phyloP scores from a whole-genome alignment of 1,140 invertebrate species.

The Mamestra configurata region DNA sequence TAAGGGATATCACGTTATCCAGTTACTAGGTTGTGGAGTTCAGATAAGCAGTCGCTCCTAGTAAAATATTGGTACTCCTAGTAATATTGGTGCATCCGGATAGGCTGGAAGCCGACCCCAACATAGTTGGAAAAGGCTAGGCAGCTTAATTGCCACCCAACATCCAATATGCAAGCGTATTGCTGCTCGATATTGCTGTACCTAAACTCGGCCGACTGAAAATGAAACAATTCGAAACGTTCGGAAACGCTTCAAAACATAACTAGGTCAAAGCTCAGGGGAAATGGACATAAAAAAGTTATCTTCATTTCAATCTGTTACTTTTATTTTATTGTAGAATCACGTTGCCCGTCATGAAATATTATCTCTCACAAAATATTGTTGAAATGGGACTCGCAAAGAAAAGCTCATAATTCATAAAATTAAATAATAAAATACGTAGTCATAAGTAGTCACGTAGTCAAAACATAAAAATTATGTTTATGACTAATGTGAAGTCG shows the following conservation, averaged over 20 bases:
- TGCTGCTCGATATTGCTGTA: background rate
- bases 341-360: background rate
- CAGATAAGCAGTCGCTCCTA: too few relatives aligned
- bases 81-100: too few relatives aligned
- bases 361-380: slow-evolving; percentile 6
- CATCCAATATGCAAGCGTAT: background rate
- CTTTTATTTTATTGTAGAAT: background rate
- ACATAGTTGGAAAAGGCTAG: too few relatives aligned
- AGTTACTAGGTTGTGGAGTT: too few relatives aligned
- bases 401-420: background rate
- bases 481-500: background rate
- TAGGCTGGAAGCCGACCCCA: too few relatives aligned
- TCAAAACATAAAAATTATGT: background rate
- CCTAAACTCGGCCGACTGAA: background rate
- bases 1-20: too few relatives aligned
- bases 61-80: too few relatives aligned
- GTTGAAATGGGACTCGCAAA: background rate
- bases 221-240: background rate
- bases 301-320: background rate
- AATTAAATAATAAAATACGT: background rate
- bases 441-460: too few relatives aligned
- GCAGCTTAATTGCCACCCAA: background rate
- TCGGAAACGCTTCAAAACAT: background rate
- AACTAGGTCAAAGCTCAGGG: background rate
- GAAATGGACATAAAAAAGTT: background rate